Conservation (phyloP, 2,888 invertebrate genomes). For the Odontocolon sp. region DNA sequence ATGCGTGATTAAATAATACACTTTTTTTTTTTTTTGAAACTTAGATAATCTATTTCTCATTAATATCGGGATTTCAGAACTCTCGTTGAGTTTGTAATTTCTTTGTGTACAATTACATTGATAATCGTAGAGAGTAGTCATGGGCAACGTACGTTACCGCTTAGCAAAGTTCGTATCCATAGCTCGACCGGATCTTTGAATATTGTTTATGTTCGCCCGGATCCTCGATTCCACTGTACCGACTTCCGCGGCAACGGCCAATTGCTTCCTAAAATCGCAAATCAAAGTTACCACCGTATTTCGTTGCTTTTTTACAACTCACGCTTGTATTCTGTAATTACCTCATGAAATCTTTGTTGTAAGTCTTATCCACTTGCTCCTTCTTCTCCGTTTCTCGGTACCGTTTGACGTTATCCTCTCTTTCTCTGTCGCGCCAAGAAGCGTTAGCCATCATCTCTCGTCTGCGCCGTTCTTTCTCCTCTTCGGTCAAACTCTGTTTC, state of each 20-base stretch:
- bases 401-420: constrained; percentile 84
- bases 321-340: constrained; percentile 49
- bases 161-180: constrained; percentile 94
- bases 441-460: constrained; percentile 94
- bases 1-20: constrained; percentile 31
- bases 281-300: constrained; percentile 25
- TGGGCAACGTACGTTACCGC: constrained; percentile 79
- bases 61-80: no score
- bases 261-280: constrained; percentile 83
- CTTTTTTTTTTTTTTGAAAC: constrained; percentile 2
- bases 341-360: constrained; percentile 81
- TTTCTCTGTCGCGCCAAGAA: constrained; percentile 85
- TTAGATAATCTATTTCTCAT: no score
- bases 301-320: neutral
- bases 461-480: constrained; percentile 87
- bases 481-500: constrained; percentile 82
- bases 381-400: constrained; percentile 84
- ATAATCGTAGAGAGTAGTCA: neutral
- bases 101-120: constrained; percentile 2
- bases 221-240: constrained; percentile 92
- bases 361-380: constrained; percentile 81
- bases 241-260: constrained; percentile 85
- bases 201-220: constrained; percentile 93
- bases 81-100: neutral
- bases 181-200: constrained; percentile 90